Conservation (phyloP, 2,797 vertebrate genomes). For the Garrulus glandarius region DNA sequence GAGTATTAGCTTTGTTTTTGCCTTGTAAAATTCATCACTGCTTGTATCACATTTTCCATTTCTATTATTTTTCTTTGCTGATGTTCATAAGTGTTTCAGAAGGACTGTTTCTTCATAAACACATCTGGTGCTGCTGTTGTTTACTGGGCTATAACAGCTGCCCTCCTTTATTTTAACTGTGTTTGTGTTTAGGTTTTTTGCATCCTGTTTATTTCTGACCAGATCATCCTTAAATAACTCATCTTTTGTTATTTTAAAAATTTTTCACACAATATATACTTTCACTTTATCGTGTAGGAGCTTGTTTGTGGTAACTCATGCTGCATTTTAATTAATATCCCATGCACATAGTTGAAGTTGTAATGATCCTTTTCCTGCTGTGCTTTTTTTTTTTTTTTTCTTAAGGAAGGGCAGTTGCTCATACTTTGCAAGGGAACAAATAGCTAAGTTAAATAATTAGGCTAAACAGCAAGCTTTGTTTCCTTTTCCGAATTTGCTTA, state of each 20-base stretch:
- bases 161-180: slow-evolving; percentile 66
- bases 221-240: slow-evolving; percentile 67
- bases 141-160: slow-evolving; percentile 79
- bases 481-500: slow-evolving; percentile 12
- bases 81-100: slow-evolving; percentile 73
- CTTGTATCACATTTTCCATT: slow-evolving; percentile 77
- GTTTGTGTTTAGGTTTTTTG: slow-evolving; percentile 35
- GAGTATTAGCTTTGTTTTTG: slow-evolving; percentile 90
- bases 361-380: slow-evolving; percentile 12
- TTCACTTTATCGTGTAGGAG: not conserved
- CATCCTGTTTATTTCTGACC: slow-evolving; percentile 77
- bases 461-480: not conserved
- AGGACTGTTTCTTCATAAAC: slow-evolving; percentile 84
- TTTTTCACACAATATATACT: not conserved
- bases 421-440: slow-evolving; percentile 1
- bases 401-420: not conserved
- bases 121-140: slow-evolving; percentile 82
- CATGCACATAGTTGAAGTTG: slow-evolving; percentile 14
- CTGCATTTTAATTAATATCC: slow-evolving; percentile 31
- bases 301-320: not conserved
- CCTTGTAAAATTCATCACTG: slow-evolving; percentile 89
- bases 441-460: not conserved
- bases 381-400: not conserved
- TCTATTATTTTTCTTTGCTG: slow-evolving; percentile 77
- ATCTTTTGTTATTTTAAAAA: slow-evolving; percentile 12